Conservation (phyloP, 2,797 vertebrate species). For the Acridotheres tristis region DNA sequence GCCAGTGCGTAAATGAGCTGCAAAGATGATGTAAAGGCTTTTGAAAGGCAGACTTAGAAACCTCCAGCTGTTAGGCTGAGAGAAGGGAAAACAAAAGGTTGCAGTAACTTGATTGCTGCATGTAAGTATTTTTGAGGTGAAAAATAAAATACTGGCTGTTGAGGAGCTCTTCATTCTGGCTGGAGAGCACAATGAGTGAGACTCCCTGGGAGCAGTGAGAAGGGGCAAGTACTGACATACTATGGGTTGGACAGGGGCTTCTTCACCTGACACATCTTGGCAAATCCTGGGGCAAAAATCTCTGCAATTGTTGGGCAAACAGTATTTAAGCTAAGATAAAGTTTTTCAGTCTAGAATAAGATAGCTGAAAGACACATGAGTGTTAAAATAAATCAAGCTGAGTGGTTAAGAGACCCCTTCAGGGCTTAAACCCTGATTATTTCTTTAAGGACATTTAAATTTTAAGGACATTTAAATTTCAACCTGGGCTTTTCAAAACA, state of each 20-base stretch:
- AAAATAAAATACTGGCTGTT: neutral
- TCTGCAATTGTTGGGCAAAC: neutral
- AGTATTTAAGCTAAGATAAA: neutral
- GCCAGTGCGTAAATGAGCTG: neutral
- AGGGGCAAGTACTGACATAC: neutral
- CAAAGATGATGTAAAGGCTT: slow-evolving; percentile 34
- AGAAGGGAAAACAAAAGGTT: slow-evolving; percentile 7
- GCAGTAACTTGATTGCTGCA: neutral
- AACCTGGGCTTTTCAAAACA: neutral
- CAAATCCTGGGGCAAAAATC: neutral
- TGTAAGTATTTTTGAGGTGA: neutral
- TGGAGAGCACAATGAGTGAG: neutral
- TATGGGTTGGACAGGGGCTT: fast-evolving
- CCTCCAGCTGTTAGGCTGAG: slow-evolving; percentile 39
- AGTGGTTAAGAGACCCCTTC: neutral
- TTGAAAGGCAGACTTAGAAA: neutral
- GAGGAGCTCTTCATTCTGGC: neutral
- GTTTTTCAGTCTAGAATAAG: neutral
- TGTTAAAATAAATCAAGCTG: neutral
- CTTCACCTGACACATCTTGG: neutral
- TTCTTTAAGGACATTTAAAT: neutral
- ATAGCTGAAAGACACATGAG: neutral
- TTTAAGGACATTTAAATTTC: neutral
- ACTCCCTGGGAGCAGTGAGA: neutral
- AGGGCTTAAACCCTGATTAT: neutral